Base-by-base conservation (phyloP, 2,888 invertebrate species). In the Mylabris sibirica region DNA sequence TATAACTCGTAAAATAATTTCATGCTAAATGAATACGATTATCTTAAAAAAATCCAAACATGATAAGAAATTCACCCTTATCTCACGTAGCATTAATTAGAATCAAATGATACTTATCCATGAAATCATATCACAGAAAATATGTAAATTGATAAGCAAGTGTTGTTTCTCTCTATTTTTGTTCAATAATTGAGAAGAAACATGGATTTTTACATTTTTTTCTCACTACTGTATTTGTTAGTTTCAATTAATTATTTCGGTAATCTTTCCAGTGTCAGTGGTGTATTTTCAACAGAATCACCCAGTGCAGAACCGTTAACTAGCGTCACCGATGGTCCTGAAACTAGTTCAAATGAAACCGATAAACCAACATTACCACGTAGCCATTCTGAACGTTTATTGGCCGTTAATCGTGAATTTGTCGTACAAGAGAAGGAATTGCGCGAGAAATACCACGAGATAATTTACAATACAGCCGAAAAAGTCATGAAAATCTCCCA, bases 381-480 rank as follows among this genome's bases (percentile, higher is more conserved):
- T 69, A 91, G 90, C 75, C 89, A 90, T 70, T 90, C 90, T 8
- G 91, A 91, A 74, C 86, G 91, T 6, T 78, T 91, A 65, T 82
- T 91, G 49, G 87, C 88, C 0, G 87, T 90, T 1, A 89, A 89
- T 76, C 88, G 89, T 66, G 92, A 93, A 72, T 92, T 93, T 71
- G 89, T 91, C 41, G 85, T 88, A 35, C 90, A 90, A 68, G 93
- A 94, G 83, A 88, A 90, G 60, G 93, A 94, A 72, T 83, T 97
- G 71, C 90, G 93, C 62, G 92, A 95, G 81, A 93, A 94, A 80
- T 96, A 95, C 84, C 93, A 95, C 83, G 94, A 95, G 78, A 87
- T 89, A 74, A 90, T 94, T 74, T 94, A 91, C 82, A 85, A 88
- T 12, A 89, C 90, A 35, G 89, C 94, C 0, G 96, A 96, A 78